Conservation (phyloP, 2,888 invertebrate species). For the Drosophila infuscata region DNA sequence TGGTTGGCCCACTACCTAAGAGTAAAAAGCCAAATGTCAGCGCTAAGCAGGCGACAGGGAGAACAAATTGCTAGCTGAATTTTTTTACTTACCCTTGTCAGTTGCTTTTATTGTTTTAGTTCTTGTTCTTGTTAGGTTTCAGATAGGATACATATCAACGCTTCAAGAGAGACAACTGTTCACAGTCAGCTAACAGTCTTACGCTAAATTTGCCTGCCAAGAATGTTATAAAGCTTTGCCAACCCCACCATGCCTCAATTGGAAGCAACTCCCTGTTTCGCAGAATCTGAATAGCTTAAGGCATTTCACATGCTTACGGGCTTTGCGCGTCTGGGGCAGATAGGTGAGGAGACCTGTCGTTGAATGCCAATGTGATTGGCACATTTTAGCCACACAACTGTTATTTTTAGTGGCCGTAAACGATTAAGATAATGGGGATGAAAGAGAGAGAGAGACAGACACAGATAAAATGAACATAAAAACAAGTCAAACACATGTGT, state of each 20-base stretch:
- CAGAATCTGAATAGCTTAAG: constrained; percentile 13
- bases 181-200: constrained; percentile 13
- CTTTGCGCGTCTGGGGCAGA: neutral
- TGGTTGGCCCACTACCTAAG: neutral
- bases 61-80: constrained; percentile 44
- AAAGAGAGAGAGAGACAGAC: neutral
- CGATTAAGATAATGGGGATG: neutral
- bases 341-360: neutral
- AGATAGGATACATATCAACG: constrained; percentile 28
- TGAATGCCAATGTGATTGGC: constrained; percentile 32
- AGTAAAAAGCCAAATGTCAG: constrained; percentile 27
- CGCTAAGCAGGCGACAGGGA: constrained; percentile 24
- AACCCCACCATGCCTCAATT: neutral
- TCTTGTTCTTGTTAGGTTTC: constrained; percentile 15
- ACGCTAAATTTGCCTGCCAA: constrained; percentile 40
- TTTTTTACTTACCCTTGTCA: constrained; percentile 44
- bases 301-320: constrained; percentile 22
- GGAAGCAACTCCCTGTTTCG: neutral
- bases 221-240: neutral
- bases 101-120: constrained; percentile 8
- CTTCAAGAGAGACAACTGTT: neutral
- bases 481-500: neutral
- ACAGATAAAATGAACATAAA: neutral
- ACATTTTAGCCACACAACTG: constrained; percentile 23
- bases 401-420: constrained; percentile 15